Percentiles rank a stretch among this genome's conserved stretches.
Evolutionary conservation across 2,113 vertebrate species (phyloP).

Genomic region (Casuarius casuarius): DNA sequence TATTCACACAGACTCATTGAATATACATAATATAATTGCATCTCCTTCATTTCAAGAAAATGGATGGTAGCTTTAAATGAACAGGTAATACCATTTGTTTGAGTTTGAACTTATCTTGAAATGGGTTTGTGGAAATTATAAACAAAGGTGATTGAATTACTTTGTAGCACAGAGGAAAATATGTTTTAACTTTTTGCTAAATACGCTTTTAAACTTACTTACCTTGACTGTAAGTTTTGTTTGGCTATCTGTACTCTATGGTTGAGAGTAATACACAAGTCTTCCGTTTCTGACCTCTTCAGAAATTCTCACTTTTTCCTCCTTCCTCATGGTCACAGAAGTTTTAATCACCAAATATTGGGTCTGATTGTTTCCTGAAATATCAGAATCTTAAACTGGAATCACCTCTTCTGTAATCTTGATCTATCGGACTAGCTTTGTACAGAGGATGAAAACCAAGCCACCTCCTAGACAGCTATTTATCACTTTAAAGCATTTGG

Average conservation of each 20-base stretch:
- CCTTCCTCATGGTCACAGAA: neutral
- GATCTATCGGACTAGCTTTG: neutral
- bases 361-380: neutral
- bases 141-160: neutral
- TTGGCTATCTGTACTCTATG: neutral
- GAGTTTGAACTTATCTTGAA: neutral
- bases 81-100: neutral
- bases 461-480: constrained; percentile 24
- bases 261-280: neutral
- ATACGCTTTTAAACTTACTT: neutral
- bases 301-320: neutral
- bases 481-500: constrained; percentile 43
- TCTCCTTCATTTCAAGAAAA: neutral
- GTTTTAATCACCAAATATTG: neutral
- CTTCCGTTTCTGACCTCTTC: neutral
- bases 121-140: neutral
- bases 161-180: neutral
- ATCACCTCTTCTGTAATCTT: neutral
- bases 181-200: neutral
- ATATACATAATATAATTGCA: neutral
- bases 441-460: neutral
- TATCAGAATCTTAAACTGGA: neutral
- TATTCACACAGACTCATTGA: neutral
- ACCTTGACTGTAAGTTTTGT: neutral
- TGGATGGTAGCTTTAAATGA: neutral